Percentiles rank a stretch among this genome's conserved stretches.
These are phyloP conservation scores for Drosophila ustulata DNA, from an alignment of 2,888 invertebrate species.

Conservation along the genomic window DNA sequence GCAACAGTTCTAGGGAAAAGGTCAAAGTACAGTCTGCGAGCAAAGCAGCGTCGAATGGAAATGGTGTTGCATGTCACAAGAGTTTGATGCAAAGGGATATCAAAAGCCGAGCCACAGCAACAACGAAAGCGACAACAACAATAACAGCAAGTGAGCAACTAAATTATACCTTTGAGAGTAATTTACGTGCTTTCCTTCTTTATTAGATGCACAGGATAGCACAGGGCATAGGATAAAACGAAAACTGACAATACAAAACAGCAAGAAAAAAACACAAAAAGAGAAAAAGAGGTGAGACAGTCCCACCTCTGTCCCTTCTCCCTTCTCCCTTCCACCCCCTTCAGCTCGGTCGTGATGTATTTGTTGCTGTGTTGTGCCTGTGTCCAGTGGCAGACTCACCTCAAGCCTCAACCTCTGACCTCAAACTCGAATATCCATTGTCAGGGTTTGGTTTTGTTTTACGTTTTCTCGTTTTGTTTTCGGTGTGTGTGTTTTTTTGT, in stretches of 20 bases:
- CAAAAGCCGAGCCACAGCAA: constrained; percentile 38
- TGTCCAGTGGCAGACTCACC: constrained; percentile 32
- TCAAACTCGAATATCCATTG: constrained; percentile 36
- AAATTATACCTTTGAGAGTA: constrained; percentile 82
- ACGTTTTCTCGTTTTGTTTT: constrained; percentile 30
- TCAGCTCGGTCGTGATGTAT: constrained; percentile 66
- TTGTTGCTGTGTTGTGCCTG: constrained; percentile 39
- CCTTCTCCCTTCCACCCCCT: constrained; percentile 9
- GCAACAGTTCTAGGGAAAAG: constrained; percentile 1
- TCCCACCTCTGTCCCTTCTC: not conserved
- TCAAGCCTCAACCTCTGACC: constrained; percentile 38
- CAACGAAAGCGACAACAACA: constrained; percentile 30
- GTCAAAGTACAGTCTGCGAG: constrained; percentile 23
- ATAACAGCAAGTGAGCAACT: constrained; percentile 61
- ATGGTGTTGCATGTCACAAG: constrained; percentile 54
- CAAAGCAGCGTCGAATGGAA: constrained; percentile 23
- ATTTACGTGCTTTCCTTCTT: constrained; percentile 79
- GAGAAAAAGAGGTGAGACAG: constrained; percentile 36
- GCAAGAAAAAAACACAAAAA: constrained; percentile 10
- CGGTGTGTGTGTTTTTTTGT: constrained; percentile 13
- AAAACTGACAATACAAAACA: constrained; percentile 14
- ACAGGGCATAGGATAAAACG: constrained; percentile 27
- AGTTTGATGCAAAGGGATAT: constrained; percentile 57
- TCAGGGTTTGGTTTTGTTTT: constrained; percentile 48
- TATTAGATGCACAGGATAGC: constrained; percentile 63